Percentiles rank a stretch among this genome's conserved stretches.
These are phyloP conservation scores for Bombus confusus DNA, from an alignment of 1,140 invertebrate species.

Conservation along the genomic window DNA sequence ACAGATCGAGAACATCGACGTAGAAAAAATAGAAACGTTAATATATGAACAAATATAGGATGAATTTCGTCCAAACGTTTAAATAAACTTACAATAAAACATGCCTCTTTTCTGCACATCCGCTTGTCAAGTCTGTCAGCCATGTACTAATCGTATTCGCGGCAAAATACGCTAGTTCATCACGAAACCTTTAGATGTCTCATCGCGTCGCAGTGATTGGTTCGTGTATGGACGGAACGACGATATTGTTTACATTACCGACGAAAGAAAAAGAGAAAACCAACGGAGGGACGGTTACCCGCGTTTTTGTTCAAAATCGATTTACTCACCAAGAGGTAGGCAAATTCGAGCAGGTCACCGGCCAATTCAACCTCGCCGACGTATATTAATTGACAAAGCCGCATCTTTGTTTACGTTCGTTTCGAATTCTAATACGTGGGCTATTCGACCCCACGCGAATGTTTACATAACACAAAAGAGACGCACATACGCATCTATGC, in stretches of 20 bases:
- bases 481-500: slow-evolving; percentile 30
- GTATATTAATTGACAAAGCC: slow-evolving; percentile 69
- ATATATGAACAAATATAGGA: neutral
- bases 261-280: slow-evolving; percentile 2
- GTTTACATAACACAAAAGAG: slow-evolving; percentile 30
- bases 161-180: slow-evolving; percentile 42
- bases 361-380: slow-evolving; percentile 70
- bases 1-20: neutral
- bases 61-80: neutral
- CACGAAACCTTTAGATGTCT: slow-evolving; percentile 49
- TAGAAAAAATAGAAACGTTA: neutral
- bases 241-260: slow-evolving; percentile 38
- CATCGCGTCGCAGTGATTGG: slow-evolving; percentile 3
- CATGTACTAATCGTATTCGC: neutral
- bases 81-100: neutral
- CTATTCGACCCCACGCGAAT: slow-evolving; percentile 25
- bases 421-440: slow-evolving; percentile 33
- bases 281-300: neutral
- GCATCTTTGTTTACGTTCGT: slow-evolving; percentile 55
- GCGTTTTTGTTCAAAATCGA: neutral
- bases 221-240: neutral
- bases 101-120: neutral
- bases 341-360: slow-evolving; percentile 71
- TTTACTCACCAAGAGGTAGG: slow-evolving; percentile 71
- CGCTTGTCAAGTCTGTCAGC: neutral